Conservation (phyloP, 2,888 invertebrate genomes). For the Volucella inanis region DNA sequence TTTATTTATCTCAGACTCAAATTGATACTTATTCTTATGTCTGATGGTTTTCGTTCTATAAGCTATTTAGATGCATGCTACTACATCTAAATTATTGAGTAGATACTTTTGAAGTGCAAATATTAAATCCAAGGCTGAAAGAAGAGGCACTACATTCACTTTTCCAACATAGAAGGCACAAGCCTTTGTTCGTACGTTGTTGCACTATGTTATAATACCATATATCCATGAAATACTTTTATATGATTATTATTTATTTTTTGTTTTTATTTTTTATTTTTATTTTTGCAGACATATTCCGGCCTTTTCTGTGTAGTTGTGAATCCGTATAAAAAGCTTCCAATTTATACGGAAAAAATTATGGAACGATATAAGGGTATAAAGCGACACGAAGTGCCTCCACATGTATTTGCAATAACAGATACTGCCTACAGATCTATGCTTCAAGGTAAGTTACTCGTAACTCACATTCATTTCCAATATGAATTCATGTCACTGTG, state of each 20-base stretch:
- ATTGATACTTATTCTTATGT: background rate
- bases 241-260: no score
- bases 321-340: constrained; percentile 99
- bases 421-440: constrained; percentile 99
- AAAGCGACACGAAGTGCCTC: constrained; percentile 99
- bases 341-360: constrained; percentile 99
- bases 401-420: constrained; percentile 99
- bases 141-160: constrained; percentile 18
- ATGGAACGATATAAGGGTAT: constrained; percentile 99
- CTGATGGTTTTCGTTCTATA: constrained; percentile 3
- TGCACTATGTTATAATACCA: background rate
- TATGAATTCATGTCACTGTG: constrained; percentile 15
- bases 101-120: constrained; percentile 65
- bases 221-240: constrained; percentile 33
- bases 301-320: constrained; percentile 99
- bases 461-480: constrained; percentile 24
- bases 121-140: constrained; percentile 40
- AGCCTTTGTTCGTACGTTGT: constrained; percentile 44
- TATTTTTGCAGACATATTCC: constrained; percentile 95
- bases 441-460: constrained; percentile 93
- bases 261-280: background rate
- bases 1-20: background rate
- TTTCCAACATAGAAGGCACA: constrained; percentile 33
- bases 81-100: constrained; percentile 40
- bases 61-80: constrained; percentile 5